These are phyloP conservation scores for Cacatua alba DNA, from an alignment of 2,113 vertebrate species.

Conservation along the genomic window DNA sequence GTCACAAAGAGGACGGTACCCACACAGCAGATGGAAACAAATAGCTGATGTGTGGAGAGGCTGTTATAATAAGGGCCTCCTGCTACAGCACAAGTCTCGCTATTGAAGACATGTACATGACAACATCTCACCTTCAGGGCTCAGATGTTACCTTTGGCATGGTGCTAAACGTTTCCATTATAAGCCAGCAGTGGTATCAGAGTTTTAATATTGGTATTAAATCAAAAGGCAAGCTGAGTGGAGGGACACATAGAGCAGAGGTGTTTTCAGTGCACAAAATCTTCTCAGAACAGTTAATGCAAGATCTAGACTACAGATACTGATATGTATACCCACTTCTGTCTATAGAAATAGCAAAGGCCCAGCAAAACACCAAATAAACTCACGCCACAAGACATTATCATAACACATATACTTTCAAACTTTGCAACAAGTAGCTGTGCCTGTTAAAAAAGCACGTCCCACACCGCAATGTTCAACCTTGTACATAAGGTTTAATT, in stretches of 20 bases:
- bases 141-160: background rate
- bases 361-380: background rate
- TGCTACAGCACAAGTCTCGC: background rate
- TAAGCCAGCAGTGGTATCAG: background rate
- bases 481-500: fast-evolving
- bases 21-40: background rate
- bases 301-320: background rate
- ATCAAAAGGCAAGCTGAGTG: background rate
- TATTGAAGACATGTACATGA: background rate
- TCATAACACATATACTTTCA: background rate
- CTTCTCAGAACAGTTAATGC: background rate
- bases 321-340: background rate
- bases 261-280: background rate
- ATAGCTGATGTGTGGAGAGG: background rate
- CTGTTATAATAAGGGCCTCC: background rate
- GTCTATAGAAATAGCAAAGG: background rate
- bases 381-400: background rate
- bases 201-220: background rate
- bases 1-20: background rate
- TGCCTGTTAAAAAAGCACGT: background rate
- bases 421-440: background rate
- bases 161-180: background rate
- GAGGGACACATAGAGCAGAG: background rate
- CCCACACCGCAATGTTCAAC: background rate
- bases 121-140: background rate